A percentile compares a stretch with the other conserved stretches of the same genome.
Evolutionary conservation across 1,140 invertebrate genomes (phyloP).

Genomic region (Macrobrachium rosenbergii): DNA sequence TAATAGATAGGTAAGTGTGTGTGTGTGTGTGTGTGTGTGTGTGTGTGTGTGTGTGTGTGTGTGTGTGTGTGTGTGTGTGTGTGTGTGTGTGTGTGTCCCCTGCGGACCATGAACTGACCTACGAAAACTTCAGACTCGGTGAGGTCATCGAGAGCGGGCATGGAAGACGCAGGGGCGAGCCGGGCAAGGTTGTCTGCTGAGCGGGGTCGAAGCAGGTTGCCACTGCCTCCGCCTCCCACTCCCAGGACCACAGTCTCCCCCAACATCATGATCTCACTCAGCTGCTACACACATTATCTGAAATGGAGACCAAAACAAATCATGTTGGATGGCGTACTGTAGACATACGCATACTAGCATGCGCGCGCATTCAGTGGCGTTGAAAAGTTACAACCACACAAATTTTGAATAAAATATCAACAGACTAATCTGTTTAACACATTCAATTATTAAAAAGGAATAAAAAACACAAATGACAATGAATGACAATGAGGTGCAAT

Average conservation of each 20-base stretch:
- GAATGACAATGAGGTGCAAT: too few species aligned
- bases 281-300: constrained; percentile 27
- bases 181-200: constrained; percentile 62
- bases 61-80: background rate
- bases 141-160: constrained; percentile 61
- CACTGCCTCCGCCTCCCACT: constrained; percentile 18
- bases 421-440: too few species aligned
- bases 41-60: background rate
- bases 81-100: too few species aligned
- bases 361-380: background rate
- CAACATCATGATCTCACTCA: constrained; percentile 34
- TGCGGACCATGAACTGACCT: constrained; percentile 41
- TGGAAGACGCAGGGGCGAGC: constrained; percentile 36
- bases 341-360: too few species aligned
- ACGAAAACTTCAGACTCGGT: constrained; percentile 65
- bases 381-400: too few species aligned
- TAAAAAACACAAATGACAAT: too few species aligned
- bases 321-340: background rate
- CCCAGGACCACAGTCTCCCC: constrained; percentile 51
- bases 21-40: background rate
- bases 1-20: too few species aligned
- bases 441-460: too few species aligned
- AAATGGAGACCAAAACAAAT: background rate
- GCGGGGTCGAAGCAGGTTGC: constrained; percentile 52
- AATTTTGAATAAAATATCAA: too few species aligned